phyloP scores from a whole-genome alignment of 2,888 invertebrate genomes.

The Corbicula japonica region DNA sequence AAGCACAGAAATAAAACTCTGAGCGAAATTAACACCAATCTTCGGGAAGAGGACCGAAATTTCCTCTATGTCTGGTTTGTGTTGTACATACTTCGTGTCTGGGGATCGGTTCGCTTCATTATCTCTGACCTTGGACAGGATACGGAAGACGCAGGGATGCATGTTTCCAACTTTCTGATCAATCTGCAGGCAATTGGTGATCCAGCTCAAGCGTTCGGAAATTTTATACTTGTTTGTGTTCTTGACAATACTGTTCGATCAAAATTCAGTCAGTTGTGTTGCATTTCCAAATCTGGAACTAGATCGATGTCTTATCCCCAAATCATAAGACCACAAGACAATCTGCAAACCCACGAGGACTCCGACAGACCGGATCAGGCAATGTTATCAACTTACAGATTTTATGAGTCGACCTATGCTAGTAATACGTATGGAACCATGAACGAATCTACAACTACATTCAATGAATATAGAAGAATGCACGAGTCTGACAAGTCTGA shows the following conservation, averaged over 20 bases:
- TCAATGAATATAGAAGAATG: too few relatives aligned
- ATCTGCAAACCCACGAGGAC: neutral
- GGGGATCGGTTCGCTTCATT: slow-evolving; percentile 65
- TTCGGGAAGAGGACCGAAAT: slow-evolving; percentile 59
- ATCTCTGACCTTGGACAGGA: neutral
- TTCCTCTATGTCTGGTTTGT: slow-evolving; percentile 62
- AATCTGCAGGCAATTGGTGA: slow-evolving; percentile 63
- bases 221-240: slow-evolving; percentile 61
- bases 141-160: neutral
- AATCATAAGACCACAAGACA: neutral
- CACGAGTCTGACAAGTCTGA: too few relatives aligned
- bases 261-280: neutral
- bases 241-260: slow-evolving; percentile 50
- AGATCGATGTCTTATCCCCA: neutral
- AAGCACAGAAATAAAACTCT: slow-evolving; percentile 6
- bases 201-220: slow-evolving; percentile 60
- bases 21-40: slow-evolving; percentile 22
- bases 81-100: slow-evolving; percentile 54
- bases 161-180: slow-evolving; percentile 19
- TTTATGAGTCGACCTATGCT: too few relatives aligned
- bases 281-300: neutral
- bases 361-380: neutral
- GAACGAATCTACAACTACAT: too few relatives aligned
- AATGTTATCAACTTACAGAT: neutral
- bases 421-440: too few relatives aligned